Evolutionary conservation across 1,140 invertebrate species (phyloP), one percentile per base, ranked within the genome.

Genomic region (Bombus turneri): DNA sequence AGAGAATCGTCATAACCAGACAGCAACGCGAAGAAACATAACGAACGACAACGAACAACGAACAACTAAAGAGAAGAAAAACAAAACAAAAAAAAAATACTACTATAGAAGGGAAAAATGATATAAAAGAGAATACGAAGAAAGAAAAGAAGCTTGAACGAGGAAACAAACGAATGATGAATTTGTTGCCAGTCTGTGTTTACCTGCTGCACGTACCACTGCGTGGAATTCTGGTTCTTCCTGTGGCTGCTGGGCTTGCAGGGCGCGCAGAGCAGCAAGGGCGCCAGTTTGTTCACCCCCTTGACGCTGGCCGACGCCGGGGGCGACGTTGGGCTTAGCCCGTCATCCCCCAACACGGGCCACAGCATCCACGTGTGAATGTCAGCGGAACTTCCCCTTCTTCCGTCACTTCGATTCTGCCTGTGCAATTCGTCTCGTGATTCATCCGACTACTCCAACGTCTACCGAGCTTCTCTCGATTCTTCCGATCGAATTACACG

Each of bases 131-230:
- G 22, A 81, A 1, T 22, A 39, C 3, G 22, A 43, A 13, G 25
- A 31, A 73, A 22, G 1, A n/a, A 39, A 18, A n/a, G 72, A 62
- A 31, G 28, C 37, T 31, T n/a, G 15, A 22, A 57, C 12, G 22
- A n/a, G 31, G 22, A 37, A 18, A 66, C 13, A 78, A 59, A 74
- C 31, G 34, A 37, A 83, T 72, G 59, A 62, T 74, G 84, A 85
- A 85, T 85, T 62, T 81, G 31, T 83, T 83, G 66, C 43, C 68
- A 53, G 89, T 87, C 75, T 86, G 69, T 91, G 69, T 90, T 95
- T 95, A 95, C 95, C 95, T 95, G 95, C 90, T 95, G 94, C 91
- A 95, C 93, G 91, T 95, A 95, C 95, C 94, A 95, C 94, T 94
- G 94, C 41, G 94, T 95, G 89, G 93, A 90, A 87, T 87, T 92